Evolutionary conservation across 2,888 invertebrate species (phyloP).

Genomic region (Drosophila quinaria): DNA sequence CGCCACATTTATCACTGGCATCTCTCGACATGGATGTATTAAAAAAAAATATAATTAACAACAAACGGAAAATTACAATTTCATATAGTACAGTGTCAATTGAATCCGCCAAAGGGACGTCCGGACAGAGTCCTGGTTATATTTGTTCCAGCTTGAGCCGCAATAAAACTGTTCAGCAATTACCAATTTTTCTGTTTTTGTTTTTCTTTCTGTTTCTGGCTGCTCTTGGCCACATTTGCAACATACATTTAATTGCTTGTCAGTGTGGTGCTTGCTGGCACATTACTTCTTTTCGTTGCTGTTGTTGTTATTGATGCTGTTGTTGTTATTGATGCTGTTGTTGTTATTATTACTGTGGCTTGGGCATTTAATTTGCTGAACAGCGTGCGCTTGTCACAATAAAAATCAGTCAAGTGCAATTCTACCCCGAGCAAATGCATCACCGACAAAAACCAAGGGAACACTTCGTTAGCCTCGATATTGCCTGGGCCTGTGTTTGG

Average conservation of each 20-base stretch:
- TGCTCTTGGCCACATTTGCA: conserved; percentile 64
- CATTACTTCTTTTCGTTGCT: conserved; percentile 21
- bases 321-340: conserved; percentile 29
- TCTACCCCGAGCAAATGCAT: conserved; percentile 37
- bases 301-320: conserved; percentile 16
- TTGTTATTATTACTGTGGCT: conserved; percentile 57
- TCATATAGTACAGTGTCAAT: conserved; percentile 56
- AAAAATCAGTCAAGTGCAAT: conserved; percentile 78
- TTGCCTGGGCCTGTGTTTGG: conserved; percentile 23
- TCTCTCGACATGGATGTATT: conserved; percentile 52
- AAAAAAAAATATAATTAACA: conserved; percentile 59
- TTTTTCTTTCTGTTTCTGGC: conserved; percentile 11
- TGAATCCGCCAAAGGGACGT: conserved; percentile 44
- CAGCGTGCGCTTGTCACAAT: conserved; percentile 77
- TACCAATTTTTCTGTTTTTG: conserved; percentile 56
- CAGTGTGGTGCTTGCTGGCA: conserved; percentile 45
- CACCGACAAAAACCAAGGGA: conserved; percentile 3
- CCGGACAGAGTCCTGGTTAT: conserved; percentile 9
- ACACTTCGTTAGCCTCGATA: conserved; percentile 64
- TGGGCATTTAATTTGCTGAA: conserved; percentile 70
- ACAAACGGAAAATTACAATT: conserved; percentile 69
- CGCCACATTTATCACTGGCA: conserved; percentile 42
- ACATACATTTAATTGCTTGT: conserved; percentile 77
- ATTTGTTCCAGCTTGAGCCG: conserved; percentile 56
- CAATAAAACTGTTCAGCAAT: conserved; percentile 65